phyloP scores from a whole-genome alignment of 2,113 vertebrate species.

The Malaclemys terrapin region DNA sequence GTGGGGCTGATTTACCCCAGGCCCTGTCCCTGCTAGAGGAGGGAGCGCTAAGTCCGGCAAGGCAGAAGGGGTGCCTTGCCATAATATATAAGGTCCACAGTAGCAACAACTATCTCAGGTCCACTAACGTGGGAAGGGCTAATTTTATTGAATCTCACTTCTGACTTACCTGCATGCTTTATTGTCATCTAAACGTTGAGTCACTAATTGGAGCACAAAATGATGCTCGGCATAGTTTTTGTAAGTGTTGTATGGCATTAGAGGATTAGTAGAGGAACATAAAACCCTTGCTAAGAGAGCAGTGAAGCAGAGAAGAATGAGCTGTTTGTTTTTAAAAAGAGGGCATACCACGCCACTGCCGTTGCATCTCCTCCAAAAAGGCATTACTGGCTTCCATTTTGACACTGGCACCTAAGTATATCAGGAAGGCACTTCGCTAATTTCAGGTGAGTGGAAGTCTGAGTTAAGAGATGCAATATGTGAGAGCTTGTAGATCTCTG shows the following conservation, averaged over 20 bases:
- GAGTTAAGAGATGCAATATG: not conserved
- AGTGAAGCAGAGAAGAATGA: not conserved
- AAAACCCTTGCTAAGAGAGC: not conserved
- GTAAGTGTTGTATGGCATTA: not conserved
- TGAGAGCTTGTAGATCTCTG: not conserved
- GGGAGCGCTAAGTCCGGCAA: no score
- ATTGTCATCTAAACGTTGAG: not conserved
- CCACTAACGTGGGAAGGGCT: not conserved
- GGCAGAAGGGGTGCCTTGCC: no score
- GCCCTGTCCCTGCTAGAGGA: no score
- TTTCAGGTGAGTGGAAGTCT: not conserved
- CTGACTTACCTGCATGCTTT: not conserved
- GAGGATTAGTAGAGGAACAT: not conserved
- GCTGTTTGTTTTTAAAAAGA: not conserved
- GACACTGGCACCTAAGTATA: not conserved
- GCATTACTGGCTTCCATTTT: not conserved
- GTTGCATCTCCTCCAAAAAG: not conserved
- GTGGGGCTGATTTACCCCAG: no score
- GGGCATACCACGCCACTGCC: not conserved
- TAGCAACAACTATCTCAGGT: not conserved
- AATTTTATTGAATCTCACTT: not conserved
- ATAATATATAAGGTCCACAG: no score
- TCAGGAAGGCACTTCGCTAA: not conserved
- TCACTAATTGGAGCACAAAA: not conserved
- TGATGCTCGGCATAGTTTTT: not conserved